phyloP scores from a whole-genome alignment of 2,113 vertebrate species.

The Alligator mississippiensis region DNA sequence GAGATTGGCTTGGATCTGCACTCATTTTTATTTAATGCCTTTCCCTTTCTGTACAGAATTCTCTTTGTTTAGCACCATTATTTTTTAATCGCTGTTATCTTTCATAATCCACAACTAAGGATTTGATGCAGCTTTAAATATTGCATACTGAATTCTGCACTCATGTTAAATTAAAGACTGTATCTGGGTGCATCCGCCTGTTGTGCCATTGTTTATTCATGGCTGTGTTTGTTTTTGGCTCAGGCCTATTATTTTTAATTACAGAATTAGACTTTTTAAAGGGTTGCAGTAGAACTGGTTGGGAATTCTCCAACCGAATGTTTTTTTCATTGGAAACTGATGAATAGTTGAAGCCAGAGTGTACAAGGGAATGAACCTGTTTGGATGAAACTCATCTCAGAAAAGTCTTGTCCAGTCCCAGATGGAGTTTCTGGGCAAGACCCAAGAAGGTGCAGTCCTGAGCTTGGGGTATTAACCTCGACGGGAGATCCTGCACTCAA shows the following conservation, averaged over 20 bases:
- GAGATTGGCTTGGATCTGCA: not conserved
- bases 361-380: too few relatives aligned
- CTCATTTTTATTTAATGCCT: accelerated
- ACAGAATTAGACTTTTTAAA: not conserved
- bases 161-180: accelerated
- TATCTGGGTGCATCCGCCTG: accelerated
- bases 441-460: too few relatives aligned
- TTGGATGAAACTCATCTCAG: too few relatives aligned
- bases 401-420: too few relatives aligned
- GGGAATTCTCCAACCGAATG: accelerated
- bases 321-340: not conserved
- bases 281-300: not conserved
- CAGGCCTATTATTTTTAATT: not conserved
- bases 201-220: accelerated
- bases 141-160: accelerated
- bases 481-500: too few relatives aligned
- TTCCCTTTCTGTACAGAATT: accelerated
- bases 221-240: not conserved
- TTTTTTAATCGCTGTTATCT: accelerated
- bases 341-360: accelerated
- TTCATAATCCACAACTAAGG: accelerated
- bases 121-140: accelerated
- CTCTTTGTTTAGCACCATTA: not conserved
- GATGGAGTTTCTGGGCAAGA: too few relatives aligned
- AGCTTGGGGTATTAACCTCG: too few relatives aligned